These are phyloP conservation scores for Mugil cephalus DNA, from an alignment of 2,113 vertebrate species.

Conservation along the genomic window DNA sequence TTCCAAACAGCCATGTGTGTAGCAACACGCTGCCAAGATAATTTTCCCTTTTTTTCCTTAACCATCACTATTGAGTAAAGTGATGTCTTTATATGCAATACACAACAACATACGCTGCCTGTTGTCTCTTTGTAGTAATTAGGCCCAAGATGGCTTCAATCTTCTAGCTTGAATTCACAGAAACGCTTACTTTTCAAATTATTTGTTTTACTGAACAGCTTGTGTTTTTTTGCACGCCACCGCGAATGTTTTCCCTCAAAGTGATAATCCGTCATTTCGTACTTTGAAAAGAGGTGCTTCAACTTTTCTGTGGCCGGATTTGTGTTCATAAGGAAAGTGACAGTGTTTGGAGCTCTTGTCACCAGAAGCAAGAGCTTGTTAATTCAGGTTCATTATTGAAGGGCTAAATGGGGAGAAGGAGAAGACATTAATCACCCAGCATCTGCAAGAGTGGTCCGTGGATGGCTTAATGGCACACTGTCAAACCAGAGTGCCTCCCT, in stretches of 20 bases:
- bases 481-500: slow-evolving; percentile 61
- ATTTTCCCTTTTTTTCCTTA: slow-evolving; percentile 12
- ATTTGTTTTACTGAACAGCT: not conserved
- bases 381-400: slow-evolving; percentile 61
- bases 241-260: too few species aligned
- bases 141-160: not conserved
- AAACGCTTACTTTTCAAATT: not conserved
- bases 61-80: not conserved
- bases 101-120: not conserved
- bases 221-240: too few species aligned
- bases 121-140: slow-evolving; percentile 29
- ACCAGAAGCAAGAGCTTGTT: slow-evolving; percentile 42
- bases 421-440: slow-evolving; percentile 61
- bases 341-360: slow-evolving; percentile 20
- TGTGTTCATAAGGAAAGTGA: slow-evolving; percentile 2
- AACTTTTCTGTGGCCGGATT: slow-evolving; percentile 11
- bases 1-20: slow-evolving; percentile 16
- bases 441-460: slow-evolving; percentile 52
- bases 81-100: not conserved
- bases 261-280: too few species aligned
- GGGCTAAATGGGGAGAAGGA: slow-evolving; percentile 53
- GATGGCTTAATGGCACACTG: slow-evolving; percentile 65
- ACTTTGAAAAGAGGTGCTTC: not conserved
- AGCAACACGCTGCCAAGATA: not conserved
- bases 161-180: not conserved